Evolutionary conservation across 2,888 invertebrate genomes (phyloP).

Genomic region (Patella caerulea): DNA sequence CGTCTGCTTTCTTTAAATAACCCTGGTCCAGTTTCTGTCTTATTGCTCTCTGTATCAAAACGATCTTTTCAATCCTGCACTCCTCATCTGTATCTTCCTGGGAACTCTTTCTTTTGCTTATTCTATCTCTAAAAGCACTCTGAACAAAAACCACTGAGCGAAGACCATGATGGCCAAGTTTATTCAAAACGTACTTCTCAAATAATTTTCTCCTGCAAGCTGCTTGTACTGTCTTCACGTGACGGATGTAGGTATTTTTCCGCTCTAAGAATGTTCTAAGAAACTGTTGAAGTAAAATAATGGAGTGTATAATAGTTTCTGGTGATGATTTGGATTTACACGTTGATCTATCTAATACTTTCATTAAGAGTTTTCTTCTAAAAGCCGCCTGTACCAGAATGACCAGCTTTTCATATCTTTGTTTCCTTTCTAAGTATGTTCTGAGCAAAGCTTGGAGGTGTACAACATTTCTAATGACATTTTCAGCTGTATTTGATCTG

Average conservation of each 20-base stretch:
- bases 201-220: slow-evolving; percentile 1
- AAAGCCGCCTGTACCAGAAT: neutral
- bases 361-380: neutral
- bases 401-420: neutral
- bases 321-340: neutral
- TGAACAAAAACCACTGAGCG: too few species aligned
- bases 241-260: neutral
- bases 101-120: neutral
- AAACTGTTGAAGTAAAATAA: neutral
- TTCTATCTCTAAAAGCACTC: neutral
- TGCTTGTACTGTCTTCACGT: neutral
- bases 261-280: neutral
- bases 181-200: neutral
- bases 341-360: neutral
- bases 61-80: neutral
- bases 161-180: too few species aligned
- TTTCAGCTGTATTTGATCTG: neutral
- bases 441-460: neutral
- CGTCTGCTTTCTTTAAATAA: neutral
- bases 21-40: neutral
- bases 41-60: slow-evolving; percentile 4
- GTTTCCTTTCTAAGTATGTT: neutral
- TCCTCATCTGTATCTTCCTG: too few species aligned
- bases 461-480: neutral
- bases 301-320: neutral